Base-by-base conservation (phyloP, 2,888 invertebrate genomes). In the Acrocyrtus sp. region DNA sequence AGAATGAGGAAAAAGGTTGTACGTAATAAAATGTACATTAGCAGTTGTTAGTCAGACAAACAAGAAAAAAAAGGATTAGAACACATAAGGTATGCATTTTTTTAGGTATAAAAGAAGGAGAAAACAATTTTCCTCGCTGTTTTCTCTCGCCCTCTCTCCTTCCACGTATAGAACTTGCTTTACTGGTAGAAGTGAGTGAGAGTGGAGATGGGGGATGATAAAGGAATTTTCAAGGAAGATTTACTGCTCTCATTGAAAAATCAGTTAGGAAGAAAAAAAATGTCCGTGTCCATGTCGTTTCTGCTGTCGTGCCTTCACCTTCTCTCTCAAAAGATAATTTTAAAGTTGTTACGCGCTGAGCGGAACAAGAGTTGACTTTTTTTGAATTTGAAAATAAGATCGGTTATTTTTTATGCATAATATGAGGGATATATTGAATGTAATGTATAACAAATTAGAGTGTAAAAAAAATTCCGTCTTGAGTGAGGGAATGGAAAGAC, bases 181-280 rank as follows among this genome's bases (percentile, higher is more conserved):
- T 57, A 12, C 10, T 34, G 22, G 39, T 56, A 24, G 22, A 41
- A 4, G 22, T 58, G 45, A n/a, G 53, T 47, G 60, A 15, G 21
- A 21, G 53, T 39, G 24, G 34, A 50, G 60, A 24, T 24, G 41
- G n/a, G 65, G 54, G 65, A 65, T 70, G 69, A 56, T 53, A 61
- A 53, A 70, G 50, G 62, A 62, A 65, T 72, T 72, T 58, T 45
- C 58, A 63, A 58, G 58, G 53, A 72, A 72, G 72, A 72, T 72
- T 72, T 72, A 72, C 72, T 65, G 72, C 72, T 72, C 65, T 65
- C 72, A 53, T 72, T 72, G 72, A 72, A 72, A 65, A 72, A 72
- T 72, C 72, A 65, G 72, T 57, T 57, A 45, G n/a, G n/a, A n/a
- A n/a, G n/a, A n/a, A n/a, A n/a, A 54, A 63, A 63, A 72, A 65